A percentile compares a stretch with the other conserved stretches of the same genome.
Conservation (phyloP, 2,797 vertebrate species). For the Pygocentrus nattereri region DNA sequence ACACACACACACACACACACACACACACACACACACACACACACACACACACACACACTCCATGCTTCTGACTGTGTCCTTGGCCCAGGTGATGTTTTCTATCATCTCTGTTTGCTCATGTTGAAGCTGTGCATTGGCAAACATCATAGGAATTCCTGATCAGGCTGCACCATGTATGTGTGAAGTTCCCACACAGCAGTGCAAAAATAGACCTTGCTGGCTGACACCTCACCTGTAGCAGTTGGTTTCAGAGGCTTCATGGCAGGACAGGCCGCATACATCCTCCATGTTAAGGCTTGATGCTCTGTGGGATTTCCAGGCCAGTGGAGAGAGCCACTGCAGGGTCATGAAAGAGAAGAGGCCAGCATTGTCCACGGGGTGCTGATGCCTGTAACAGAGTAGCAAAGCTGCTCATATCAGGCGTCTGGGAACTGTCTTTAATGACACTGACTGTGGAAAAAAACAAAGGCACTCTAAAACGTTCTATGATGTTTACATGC, state of each 20-base stretch:
- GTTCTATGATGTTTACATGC: no score
- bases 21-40: not conserved
- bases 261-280: slow-evolving; percentile 84
- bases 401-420: slow-evolving; percentile 19
- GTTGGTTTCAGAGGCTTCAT: slow-evolving; percentile 82
- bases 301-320: slow-evolving; percentile 76
- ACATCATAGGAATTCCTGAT: slow-evolving; percentile 16
- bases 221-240: slow-evolving; percentile 78
- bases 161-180: slow-evolving; percentile 1
- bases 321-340: slow-evolving; percentile 85
- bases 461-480: no score
- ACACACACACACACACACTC: not conserved
- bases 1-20: not conserved
- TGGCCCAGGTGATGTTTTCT: slow-evolving; percentile 27
- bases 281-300: slow-evolving; percentile 78
- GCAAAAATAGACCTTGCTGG: slow-evolving; percentile 8
- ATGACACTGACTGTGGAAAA: no score
- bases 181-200: not conserved
- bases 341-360: slow-evolving; percentile 87
- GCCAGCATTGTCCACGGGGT: slow-evolving; percentile 87
- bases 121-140: slow-evolving; percentile 12
- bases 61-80: slow-evolving; percentile 21
- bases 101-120: slow-evolving; percentile 25
- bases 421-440: not conserved
- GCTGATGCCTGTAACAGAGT: slow-evolving; percentile 78